These are phyloP conservation scores for Galerucella calmariensis DNA, from an alignment of 2,888 invertebrate species.

Conservation along the genomic window DNA sequence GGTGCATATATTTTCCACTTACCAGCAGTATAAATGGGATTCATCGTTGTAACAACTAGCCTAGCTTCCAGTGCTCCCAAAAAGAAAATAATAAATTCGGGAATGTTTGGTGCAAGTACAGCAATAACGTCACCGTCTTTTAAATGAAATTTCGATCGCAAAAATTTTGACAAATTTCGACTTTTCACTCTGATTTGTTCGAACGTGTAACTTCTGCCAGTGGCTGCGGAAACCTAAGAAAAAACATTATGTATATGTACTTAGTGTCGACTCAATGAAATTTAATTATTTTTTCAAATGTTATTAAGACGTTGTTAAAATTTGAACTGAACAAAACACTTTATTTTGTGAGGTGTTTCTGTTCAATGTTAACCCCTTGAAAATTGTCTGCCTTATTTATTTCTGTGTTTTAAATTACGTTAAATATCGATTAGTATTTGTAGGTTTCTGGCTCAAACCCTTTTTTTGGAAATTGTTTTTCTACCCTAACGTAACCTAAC, in stretches of 20 bases:
- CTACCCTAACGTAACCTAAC: too few species aligned
- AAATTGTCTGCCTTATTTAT: too few species aligned
- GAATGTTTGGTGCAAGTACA: constrained; percentile 79
- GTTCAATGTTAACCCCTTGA: too few species aligned
- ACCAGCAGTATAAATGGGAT: constrained; percentile 75
- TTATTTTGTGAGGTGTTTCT: too few species aligned
- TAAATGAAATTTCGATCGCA: constrained; percentile 74
- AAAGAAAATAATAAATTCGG: constrained; percentile 76
- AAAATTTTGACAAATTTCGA: constrained; percentile 67
- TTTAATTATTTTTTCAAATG: too few species aligned
- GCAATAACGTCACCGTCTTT: constrained; percentile 75
- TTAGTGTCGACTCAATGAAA: too few species aligned
- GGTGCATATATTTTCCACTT: constrained; percentile 13
- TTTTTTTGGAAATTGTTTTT: too few species aligned
- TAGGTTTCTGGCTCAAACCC: too few species aligned
- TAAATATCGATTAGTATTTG: too few species aligned
- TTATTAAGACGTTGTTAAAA: too few species aligned
- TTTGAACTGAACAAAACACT: too few species aligned
- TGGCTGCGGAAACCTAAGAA: constrained; percentile 75
- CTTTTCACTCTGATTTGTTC: constrained; percentile 73
- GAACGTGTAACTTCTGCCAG: constrained; percentile 79
- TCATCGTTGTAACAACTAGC: constrained; percentile 75
- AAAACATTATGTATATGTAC: neutral
- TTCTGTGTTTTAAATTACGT: too few species aligned
- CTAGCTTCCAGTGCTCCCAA: constrained; percentile 78